Base-by-base conservation (phyloP, 64 coral and sea anemone genomes). In the Montipora capricornis region DNA sequence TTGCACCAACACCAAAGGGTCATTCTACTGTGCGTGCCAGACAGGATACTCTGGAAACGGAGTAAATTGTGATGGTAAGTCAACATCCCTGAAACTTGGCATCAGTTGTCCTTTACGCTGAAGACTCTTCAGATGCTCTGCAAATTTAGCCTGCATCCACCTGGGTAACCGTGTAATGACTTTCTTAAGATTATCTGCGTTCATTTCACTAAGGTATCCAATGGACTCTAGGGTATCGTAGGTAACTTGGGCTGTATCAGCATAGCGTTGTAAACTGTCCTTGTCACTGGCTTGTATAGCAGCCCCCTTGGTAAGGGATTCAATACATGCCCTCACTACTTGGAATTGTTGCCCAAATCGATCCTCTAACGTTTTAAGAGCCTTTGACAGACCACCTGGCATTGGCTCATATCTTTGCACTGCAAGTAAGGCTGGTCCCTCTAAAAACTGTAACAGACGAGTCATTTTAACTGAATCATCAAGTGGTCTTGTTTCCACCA, bases 21-120 rank as follows among this genome's bases (percentile, higher is more conserved):
- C 93, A 1, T 95, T 95, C 81, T 91, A 87, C 81, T 95, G 93
- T 60, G 73, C 89, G 8, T 95, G 93, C 78, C 48, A 80, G 48
- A 91, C 75, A 22, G 93, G 93, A 68, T 95, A 95, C 52, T 91
- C 93, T 52, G 93, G 93, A 91, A 75, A 95, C 26, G 93, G 93
- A 80, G 48, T 95, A 29, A 87, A 1, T 22, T 95, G 93, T 37
- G 62, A 58, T 44, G 93, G 93, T 95, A 16, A 68, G 79, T 17
- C 5, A 55, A 64, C 26, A 26, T 26, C 26, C 26, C 26, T 26
- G 26, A 26, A 26, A 26, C 26, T 26, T 26, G 26, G 26, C 26
- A 26, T 26, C 0, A 26, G 26, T 26, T 26, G 26, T 26, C 26
- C 26, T 26, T 26, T 26, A 26, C 26, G 26, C 26, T 26, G 0